Evolutionary conservation across 2,113 vertebrate genomes (phyloP), one percentile per base, ranked within the genome.

Genomic region (Etia nguti): DNA sequence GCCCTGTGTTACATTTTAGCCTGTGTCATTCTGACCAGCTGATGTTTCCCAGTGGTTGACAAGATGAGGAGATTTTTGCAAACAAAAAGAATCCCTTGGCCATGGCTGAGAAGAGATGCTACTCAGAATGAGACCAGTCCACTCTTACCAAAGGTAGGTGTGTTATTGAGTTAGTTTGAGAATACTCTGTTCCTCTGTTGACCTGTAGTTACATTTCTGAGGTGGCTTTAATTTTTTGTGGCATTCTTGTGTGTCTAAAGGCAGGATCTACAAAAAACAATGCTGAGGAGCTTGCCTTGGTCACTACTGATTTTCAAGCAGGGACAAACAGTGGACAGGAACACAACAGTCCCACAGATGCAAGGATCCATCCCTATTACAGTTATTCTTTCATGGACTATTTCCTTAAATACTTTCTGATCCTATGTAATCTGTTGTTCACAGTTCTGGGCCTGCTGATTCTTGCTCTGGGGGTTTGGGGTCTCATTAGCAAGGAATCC

Each of bases 401-500:
- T 86, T 96, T 97, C 0, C 84, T 98, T 22, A 97, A 97, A 89
- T 96, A 94, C 79, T 77, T 97, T 24, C 89, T 96, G 82, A 93
- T 98, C 84, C 18, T 96, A 8, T 96, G 95, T 94, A 99, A 98
- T 93, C 93, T 98, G 54, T n/a, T 96, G 26, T 97, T 98, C 93
- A 96, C 97, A 11, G 92, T 97, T 31, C 88, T 98, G 60, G 97
- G 97, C 22, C 93, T 98, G 22, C 56, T 96, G 68, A 79, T 92
- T 38, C 94, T 99, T 10, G 93, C 93, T 0, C 9, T 97, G 1
- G 98, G 98, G 8, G 82, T 98, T 29, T 98, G 98, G 98, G 98
- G 98, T 34, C 96, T 99, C 57, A 77, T 97, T 10, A 95, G 94
- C 89, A 98, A 98, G 87, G 96, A 96, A 50, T 97, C 96, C 1